A percentile compares a stretch with the other conserved stretches of the same genome.
These are phyloP conservation scores for Xylota segnis DNA, from an alignment of 2,888 invertebrate species.

Conservation along the genomic window DNA sequence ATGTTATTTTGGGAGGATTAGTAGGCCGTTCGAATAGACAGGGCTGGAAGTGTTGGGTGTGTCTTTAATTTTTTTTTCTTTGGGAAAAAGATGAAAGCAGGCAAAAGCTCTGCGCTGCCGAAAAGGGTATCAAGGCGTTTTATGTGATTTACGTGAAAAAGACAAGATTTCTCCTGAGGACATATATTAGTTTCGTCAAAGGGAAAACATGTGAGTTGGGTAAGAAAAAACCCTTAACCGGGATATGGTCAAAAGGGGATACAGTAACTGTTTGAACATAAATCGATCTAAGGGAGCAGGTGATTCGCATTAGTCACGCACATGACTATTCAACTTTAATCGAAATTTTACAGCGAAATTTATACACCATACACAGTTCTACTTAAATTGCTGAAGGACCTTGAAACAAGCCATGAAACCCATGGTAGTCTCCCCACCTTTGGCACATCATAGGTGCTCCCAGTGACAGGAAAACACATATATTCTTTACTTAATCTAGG, in stretches of 20 bases:
- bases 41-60: constrained; percentile 3
- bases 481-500: background rate
- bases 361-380: no score
- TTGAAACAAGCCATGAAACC: no score
- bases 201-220: background rate
- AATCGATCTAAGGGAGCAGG: constrained; percentile 29
- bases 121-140: constrained; percentile 43
- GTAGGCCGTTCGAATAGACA: constrained; percentile 4
- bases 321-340: background rate
- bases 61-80: background rate
- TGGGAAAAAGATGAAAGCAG: constrained; percentile 26
- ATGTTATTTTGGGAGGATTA: constrained; percentile 37
- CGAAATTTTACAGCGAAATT: no score
- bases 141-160: constrained; percentile 59
- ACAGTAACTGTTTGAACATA: constrained; percentile 15
- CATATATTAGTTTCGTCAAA: constrained; percentile 30
- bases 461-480: background rate
- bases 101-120: constrained; percentile 31
- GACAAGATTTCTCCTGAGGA: constrained; percentile 20
- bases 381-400: no score
- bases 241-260: background rate
- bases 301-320: constrained; percentile 12
- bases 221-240: background rate
- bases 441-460: no score
- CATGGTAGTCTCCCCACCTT: no score